phyloP scores from a whole-genome alignment of 2,797 vertebrate genomes.

The Pangasius macronema region DNA sequence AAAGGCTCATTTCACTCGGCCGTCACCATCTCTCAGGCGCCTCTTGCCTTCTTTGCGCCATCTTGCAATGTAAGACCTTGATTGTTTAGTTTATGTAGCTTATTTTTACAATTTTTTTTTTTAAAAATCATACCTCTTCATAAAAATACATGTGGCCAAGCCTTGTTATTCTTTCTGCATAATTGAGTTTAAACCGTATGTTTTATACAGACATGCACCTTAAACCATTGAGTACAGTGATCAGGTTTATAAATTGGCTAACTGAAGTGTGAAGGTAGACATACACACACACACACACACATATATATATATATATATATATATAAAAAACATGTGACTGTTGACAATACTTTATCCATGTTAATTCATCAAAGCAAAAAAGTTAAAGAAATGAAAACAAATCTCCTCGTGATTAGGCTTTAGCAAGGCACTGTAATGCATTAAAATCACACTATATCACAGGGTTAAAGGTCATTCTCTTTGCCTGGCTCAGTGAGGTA shows the following conservation, averaged over 20 bases:
- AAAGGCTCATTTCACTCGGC: conserved; percentile 75
- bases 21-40: conserved; percentile 58
- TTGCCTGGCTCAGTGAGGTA: conserved; percentile 75
- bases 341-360: not conserved
- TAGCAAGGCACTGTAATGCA: conserved; percentile 2
- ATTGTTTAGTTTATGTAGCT: conserved; percentile 75
- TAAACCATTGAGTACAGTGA: not conserved
- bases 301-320: not conserved
- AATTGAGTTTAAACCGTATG: conserved; percentile 68
- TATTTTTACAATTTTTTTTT: conserved; percentile 70
- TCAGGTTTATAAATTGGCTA: conserved; percentile 57
- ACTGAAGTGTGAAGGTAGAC: conserved; percentile 12
- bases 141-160: conserved; percentile 58
- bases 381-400: not conserved
- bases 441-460: conserved; percentile 7
- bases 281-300: not conserved
- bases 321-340: not conserved
- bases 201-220: conserved; percentile 58
- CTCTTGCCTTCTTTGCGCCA: conserved; percentile 51
- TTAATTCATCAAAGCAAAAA: not conserved
- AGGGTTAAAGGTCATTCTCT: conserved; percentile 76
- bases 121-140: conserved; percentile 50
- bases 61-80: conserved; percentile 22
- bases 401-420: not conserved
- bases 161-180: conserved; percentile 70